Percentiles rank a stretch among this genome's conserved stretches.
phyloP scores from a whole-genome alignment of 1,140 invertebrate species.

The Anoplolepis gracilipes region DNA sequence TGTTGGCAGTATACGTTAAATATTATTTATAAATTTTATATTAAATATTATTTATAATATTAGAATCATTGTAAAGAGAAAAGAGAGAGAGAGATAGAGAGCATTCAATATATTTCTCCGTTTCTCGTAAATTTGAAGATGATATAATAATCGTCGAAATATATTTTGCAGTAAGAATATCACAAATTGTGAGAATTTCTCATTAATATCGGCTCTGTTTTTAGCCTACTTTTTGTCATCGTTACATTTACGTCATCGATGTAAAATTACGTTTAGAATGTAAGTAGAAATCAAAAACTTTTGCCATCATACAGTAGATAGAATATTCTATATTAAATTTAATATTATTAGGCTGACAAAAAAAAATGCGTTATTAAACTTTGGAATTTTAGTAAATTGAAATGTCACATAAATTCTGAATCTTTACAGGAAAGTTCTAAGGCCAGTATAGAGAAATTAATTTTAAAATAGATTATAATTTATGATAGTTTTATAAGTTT shows the following conservation, averaged over 20 bases:
- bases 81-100: not conserved
- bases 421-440: not conserved
- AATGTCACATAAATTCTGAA: conserved; percentile 8
- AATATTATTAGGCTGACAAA: not conserved
- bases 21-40: conserved; percentile 6
- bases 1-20: not conserved
- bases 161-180: not conserved
- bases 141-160: not conserved
- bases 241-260: not conserved
- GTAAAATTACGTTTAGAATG: conserved; percentile 8
- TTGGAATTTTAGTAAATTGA: not conserved
- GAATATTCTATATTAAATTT: conserved; percentile 11
- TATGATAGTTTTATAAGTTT: conserved; percentile 29
- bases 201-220: not conserved
- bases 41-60: conserved; percentile 23
- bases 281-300: conserved; percentile 44
- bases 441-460: conserved; percentile 26
- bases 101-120: not conserved
- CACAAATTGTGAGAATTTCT: not conserved
- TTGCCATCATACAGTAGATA: conserved; percentile 44
- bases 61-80: conserved; percentile 1
- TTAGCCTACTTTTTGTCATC: not conserved
- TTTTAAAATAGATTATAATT: not conserved
- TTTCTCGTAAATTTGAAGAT: not conserved
- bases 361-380: not conserved